Evolutionary conservation across 2,113 vertebrate species (phyloP).

Genomic region (Hypanus sabinus): DNA sequence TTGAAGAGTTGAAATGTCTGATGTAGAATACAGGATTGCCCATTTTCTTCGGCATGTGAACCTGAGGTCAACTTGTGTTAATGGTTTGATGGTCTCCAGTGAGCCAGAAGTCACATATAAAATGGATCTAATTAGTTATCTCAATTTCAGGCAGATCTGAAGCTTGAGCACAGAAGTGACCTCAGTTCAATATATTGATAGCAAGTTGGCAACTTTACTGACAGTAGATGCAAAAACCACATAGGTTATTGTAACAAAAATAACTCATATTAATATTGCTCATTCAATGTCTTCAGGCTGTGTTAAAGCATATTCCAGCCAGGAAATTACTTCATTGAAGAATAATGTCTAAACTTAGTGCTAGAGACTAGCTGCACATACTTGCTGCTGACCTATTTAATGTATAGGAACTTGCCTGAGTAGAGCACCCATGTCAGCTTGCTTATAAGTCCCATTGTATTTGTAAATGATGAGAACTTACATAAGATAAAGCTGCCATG

Average conservation of each 20-base stretch:
- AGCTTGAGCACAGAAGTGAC: not conserved
- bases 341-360: no score
- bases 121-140: not conserved
- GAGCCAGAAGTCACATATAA: not conserved
- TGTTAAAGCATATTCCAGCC: not conserved
- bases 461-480: no score
- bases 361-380: no score
- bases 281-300: not conserved
- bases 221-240: not conserved
- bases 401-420: no score
- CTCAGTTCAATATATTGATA: not conserved
- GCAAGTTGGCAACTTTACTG: conserved; percentile 8
- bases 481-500: no score
- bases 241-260: not conserved
- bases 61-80: not conserved
- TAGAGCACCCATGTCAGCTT: no score
- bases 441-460: no score
- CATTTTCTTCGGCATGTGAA: not conserved
- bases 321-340: not conserved
- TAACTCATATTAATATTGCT: not conserved
- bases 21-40: not conserved
- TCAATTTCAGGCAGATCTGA: not conserved
- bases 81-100: conserved; percentile 2
- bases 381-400: no score
- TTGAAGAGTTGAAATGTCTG: not conserved